These are phyloP conservation scores for Melinaea marsaeus DNA, from an alignment of 2,888 invertebrate species.

Conservation along the genomic window DNA sequence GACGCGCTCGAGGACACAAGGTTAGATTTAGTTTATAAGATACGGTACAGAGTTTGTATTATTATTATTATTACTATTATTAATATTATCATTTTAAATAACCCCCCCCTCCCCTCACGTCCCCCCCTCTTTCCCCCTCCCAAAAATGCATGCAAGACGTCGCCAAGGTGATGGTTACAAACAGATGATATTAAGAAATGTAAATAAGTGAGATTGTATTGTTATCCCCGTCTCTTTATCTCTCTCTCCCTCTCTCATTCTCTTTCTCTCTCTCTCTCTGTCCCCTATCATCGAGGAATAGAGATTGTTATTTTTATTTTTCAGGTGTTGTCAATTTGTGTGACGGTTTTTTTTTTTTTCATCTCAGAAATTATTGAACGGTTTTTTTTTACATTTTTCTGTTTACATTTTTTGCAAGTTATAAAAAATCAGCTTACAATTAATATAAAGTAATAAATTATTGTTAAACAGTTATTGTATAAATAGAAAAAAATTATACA, in stretches of 20 bases:
- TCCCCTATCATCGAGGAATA: constrained; percentile 13
- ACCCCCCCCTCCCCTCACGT: neutral
- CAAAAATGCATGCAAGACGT: neutral
- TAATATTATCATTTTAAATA: neutral
- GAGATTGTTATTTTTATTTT: constrained; percentile 18
- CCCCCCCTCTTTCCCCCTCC: neutral
- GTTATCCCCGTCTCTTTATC: neutral
- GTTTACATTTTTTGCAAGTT: too few relatives aligned
- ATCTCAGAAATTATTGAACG: constrained; percentile 22
- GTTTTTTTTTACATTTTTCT: neutral
- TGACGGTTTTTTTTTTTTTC: constrained; percentile 2
- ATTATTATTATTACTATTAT: neutral
- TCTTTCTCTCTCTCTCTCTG: neutral
- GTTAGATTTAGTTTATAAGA: constrained; percentile 65
- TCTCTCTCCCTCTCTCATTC: neutral
- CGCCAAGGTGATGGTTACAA: neutral
- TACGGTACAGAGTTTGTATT: constrained; percentile 36
- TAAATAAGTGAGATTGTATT: constrained; percentile 8
- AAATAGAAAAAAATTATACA: neutral
- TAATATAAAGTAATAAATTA: too few relatives aligned
- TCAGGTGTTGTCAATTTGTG: neutral
- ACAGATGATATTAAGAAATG: neutral
- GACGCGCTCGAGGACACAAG: constrained; percentile 54
- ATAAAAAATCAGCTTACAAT: neutral
- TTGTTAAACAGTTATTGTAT: too few relatives aligned